Evolutionary conservation across 2,888 invertebrate species (phyloP).

Genomic region (Trichacis sp.): DNA sequence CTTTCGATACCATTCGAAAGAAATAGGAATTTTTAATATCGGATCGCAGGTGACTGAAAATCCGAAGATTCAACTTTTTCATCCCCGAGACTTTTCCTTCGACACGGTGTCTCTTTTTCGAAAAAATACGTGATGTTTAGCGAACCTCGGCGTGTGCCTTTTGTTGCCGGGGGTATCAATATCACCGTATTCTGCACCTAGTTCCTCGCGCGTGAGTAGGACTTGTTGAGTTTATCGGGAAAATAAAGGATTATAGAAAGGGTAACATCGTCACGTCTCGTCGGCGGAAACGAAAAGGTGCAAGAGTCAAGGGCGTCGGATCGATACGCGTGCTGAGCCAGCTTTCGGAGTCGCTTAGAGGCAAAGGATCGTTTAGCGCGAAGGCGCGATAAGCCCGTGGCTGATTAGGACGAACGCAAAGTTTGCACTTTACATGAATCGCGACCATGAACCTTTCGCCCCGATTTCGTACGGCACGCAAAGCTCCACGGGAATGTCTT

Average conservation of each 20-base stretch:
- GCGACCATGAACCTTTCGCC: slow-evolving; percentile 42
- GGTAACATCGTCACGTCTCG: not conserved
- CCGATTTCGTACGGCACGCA: slow-evolving; percentile 20
- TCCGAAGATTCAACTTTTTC: too few relatives aligned
- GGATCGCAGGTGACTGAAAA: not conserved
- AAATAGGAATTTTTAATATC: not conserved
- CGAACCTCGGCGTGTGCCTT: not conserved
- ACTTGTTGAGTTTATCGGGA: slow-evolving; percentile 1
- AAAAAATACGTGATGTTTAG: too few relatives aligned
- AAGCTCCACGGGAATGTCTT: slow-evolving; percentile 1
- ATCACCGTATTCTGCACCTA: not conserved
- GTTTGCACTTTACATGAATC: slow-evolving; percentile 30
- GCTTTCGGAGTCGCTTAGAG: slow-evolving; percentile 19
- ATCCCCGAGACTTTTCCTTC: too few relatives aligned
- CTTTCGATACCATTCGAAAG: not conserved
- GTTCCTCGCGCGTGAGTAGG: not conserved
- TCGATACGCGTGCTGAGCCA: slow-evolving; percentile 24
- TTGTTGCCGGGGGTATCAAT: not conserved
- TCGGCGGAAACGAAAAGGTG: slow-evolving; percentile 41
- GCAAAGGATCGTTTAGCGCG: slow-evolving; percentile 15
- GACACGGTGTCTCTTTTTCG: too few relatives aligned
- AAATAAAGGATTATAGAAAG: not conserved
- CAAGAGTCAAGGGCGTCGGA: slow-evolving; percentile 42
- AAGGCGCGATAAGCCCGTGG: slow-evolving; percentile 30
- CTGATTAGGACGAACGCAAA: slow-evolving; percentile 38